These are phyloP conservation scores for Dendrolimus punctatus DNA, from an alignment of 1,140 invertebrate species.

Conservation along the genomic window DNA sequence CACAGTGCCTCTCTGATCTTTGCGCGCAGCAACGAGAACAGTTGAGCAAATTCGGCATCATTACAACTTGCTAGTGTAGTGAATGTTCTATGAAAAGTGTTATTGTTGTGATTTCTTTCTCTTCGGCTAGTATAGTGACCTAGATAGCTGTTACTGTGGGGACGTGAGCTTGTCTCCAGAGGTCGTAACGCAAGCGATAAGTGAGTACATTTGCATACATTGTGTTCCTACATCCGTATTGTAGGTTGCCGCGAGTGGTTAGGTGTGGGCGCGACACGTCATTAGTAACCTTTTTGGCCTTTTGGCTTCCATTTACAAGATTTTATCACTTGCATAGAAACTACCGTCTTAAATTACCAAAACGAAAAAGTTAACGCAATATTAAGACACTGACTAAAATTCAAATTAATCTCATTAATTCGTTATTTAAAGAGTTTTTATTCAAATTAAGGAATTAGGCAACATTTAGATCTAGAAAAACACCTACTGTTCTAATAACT, in stretches of 20 bases:
- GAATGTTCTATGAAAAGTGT: slow-evolving; percentile 47
- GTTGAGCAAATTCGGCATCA: slow-evolving; percentile 35
- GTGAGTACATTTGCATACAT: slow-evolving; percentile 60
- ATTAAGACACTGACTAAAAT: too few relatives aligned
- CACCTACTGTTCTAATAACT: too few relatives aligned
- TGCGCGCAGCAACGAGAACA: slow-evolving; percentile 41
- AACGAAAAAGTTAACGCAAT: too few relatives aligned
- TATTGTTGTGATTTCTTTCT: slow-evolving; percentile 62
- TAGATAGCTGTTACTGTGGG: slow-evolving; percentile 44
- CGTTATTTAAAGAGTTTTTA: too few relatives aligned
- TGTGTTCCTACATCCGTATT: slow-evolving; percentile 38
- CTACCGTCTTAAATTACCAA: neutral
- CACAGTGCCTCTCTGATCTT: slow-evolving; percentile 60
- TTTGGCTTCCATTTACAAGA: slow-evolving; percentile 14
- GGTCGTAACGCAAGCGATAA: slow-evolving; percentile 44
- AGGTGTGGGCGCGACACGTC: slow-evolving; percentile 61
- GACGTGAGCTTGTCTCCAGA: slow-evolving; percentile 40
- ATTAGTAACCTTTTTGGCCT: slow-evolving; percentile 32
- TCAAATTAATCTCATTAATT: too few relatives aligned
- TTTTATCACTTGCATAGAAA: neutral
- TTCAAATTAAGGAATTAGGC: too few relatives aligned
- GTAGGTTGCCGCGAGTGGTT: slow-evolving; percentile 18
- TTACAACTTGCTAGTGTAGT: slow-evolving; percentile 33
- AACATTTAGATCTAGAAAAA: too few relatives aligned
- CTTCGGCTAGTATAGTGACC: slow-evolving; percentile 48